Percentiles rank a stretch among this genome's conserved stretches.
Evolutionary conservation across 35 echinoderm and acorn worm genomes (phyloP).

Genomic region (Ophiothrix spiculata): DNA sequence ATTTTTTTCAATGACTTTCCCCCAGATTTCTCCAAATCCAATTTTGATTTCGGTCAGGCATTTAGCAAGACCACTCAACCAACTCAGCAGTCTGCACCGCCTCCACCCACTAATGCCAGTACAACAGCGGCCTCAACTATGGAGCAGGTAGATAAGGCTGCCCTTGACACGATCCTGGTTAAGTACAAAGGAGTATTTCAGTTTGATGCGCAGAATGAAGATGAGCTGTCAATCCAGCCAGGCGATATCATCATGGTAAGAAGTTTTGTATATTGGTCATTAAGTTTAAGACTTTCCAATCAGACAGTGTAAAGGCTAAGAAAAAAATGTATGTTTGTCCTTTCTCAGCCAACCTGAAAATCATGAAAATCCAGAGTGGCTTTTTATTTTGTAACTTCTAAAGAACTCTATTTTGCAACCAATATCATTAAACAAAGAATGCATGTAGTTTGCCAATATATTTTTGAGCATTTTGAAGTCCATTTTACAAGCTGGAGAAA

Average conservation of each 20-base stretch:
- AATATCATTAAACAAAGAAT: too few relatives aligned
- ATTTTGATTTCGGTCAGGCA: conserved; percentile 49
- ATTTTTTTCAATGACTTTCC: neutral
- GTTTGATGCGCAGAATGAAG: conserved; percentile 69
- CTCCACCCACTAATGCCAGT: conserved; percentile 8
- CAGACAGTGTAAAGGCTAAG: too few relatives aligned
- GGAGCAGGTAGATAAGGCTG: neutral
- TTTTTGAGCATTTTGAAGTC: too few relatives aligned
- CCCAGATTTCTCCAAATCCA: conserved; percentile 55
- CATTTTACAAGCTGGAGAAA: too few relatives aligned
- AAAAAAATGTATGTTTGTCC: too few relatives aligned
- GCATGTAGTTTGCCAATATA: too few relatives aligned
- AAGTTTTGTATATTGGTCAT: too few relatives aligned
- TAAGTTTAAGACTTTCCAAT: too few relatives aligned
- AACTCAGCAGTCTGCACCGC: neutral
- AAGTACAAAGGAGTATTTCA: conserved; percentile 77
- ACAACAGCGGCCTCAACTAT: conserved; percentile 16
- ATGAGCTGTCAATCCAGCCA: conserved; percentile 84
- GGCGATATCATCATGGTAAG: conserved; percentile 97
- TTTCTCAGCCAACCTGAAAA: too few relatives aligned
- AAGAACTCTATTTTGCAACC: too few relatives aligned
- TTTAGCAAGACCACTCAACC: conserved; percentile 24
- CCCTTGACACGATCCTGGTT: conserved; percentile 15
- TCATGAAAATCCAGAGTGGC: too few relatives aligned
- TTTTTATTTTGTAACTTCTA: too few relatives aligned